Base-by-base conservation (phyloP, 2,888 invertebrate species). In the Spodoptera exigua region DNA sequence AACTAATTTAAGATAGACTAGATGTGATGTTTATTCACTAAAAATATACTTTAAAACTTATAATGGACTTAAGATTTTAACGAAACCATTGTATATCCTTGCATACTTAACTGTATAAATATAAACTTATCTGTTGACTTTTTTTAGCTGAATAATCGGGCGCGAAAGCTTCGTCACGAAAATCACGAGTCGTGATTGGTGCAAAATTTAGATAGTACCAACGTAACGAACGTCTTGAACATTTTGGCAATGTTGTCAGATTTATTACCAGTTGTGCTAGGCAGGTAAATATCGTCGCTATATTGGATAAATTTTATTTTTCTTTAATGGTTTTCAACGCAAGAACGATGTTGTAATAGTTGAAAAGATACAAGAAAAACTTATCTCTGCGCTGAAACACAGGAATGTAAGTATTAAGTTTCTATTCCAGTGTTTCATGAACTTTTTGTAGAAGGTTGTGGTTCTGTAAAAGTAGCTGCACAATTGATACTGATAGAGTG, bases 381-480 rank as follows among this genome's bases (percentile, higher is more conserved):
- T 85, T 53, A 74, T 83, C 78, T 85, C 77, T 64, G 54, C 64
- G 63, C 67, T 83, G 74, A 74, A 81, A 80, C 67, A 78, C 66
- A 74, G 60, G 80, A 83, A 86, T 83, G 89, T 91, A 81, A 89
- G 89, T 87, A 86, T 68, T 75, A 81, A 84, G 82, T 81, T 81
- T 78, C 52, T 76, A 74, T 80, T 81, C 77, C 76, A 82, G 81
- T 92, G 88, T 93, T 92, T 90, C 76, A 61, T 86, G 84, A 93
- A 94, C 90, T 94, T 94, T 93, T 88, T 83, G 80, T 86, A 87
- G 88, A 91, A 90, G 91, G 92, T 93, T 93, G 91, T 89, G 88
- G 81, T 87, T 89, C 88, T 90, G 87, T 86, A 91, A 93, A 93
- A 93, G 92, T 94, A 93, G 90, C 91, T 91, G 88, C 89, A 90